phyloP scores from a whole-genome alignment of 2,888 invertebrate species.

The Drosophila fungiperda region DNA sequence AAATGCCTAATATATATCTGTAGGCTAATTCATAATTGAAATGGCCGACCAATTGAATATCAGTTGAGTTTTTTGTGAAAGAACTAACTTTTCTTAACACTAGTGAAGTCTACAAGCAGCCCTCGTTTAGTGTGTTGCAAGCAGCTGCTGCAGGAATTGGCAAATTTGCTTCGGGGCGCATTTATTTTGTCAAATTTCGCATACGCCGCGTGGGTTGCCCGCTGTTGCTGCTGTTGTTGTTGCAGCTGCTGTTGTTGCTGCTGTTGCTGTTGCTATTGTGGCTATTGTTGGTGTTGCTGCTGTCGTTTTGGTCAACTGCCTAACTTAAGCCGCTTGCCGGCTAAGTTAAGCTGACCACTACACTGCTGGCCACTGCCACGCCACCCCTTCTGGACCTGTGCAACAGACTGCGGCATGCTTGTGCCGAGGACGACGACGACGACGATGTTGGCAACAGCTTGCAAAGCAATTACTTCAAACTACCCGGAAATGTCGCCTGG shows the following conservation, averaged over 20 bases:
- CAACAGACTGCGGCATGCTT: constrained; percentile 62
- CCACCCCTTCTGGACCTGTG: constrained; percentile 21
- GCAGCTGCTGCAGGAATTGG: constrained; percentile 27
- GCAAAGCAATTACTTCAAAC: constrained; percentile 80
- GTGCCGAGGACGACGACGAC: constrained; percentile 34
- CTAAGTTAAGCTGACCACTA: constrained; percentile 75
- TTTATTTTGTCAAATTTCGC: constrained; percentile 72
- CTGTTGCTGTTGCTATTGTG: background rate
- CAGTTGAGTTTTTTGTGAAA: too few relatives aligned
- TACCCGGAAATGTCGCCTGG: constrained; percentile 79
- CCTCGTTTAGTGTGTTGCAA: constrained; percentile 33
- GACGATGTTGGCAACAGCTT: constrained; percentile 70
- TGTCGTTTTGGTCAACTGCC: constrained; percentile 54
- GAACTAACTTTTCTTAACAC: too few relatives aligned
- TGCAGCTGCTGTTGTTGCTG: constrained; percentile 6
- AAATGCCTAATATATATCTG: background rate
- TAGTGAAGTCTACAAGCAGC: background rate
- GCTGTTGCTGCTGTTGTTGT: constrained; percentile 7
- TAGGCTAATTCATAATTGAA: too few relatives aligned
- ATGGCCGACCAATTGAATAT: too few relatives aligned
- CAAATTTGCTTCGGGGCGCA: constrained; percentile 62
- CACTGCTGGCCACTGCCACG: constrained; percentile 8
- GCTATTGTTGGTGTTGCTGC: constrained; percentile 18
- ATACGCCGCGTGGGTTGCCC: constrained; percentile 68
- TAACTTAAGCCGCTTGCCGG: constrained; percentile 75